Conservation (phyloP, 2,797 vertebrate genomes). For the Tragopan temminckii region DNA sequence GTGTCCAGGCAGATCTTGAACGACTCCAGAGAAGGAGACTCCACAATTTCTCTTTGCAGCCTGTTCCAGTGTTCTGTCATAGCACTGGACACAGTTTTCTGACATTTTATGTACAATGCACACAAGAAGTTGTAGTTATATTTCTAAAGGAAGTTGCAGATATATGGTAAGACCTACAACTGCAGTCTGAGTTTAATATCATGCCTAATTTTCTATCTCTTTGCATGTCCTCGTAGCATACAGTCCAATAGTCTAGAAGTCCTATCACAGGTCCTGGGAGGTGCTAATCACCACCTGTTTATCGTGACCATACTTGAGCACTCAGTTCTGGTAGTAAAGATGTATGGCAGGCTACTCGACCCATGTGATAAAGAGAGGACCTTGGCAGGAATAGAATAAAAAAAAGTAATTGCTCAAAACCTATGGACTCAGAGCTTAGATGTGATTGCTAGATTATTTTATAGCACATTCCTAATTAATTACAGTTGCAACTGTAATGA, state of each 20-base stretch:
- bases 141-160: neutral
- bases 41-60: no score
- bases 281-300: neutral
- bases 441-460: slow-evolving; percentile 16
- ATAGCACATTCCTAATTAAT: slow-evolving; percentile 20
- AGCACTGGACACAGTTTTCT: neutral
- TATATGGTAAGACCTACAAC: neutral
- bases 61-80: no score
- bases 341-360: neutral
- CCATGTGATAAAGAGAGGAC: neutral
- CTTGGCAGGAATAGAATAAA: neutral
- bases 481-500: slow-evolving; percentile 6
- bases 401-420: neutral
- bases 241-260: neutral
- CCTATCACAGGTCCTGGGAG: neutral
- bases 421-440: neutral
- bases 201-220: neutral
- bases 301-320: neutral
- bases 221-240: neutral
- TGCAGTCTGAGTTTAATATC: neutral
- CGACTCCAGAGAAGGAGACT: no score
- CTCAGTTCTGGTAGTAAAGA: neutral
- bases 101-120: neutral
- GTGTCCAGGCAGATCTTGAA: no score
- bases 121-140: neutral